These are phyloP conservation scores for Orthonychiurus folsomi DNA, from an alignment of 2,888 invertebrate genomes.

Conservation along the genomic window DNA sequence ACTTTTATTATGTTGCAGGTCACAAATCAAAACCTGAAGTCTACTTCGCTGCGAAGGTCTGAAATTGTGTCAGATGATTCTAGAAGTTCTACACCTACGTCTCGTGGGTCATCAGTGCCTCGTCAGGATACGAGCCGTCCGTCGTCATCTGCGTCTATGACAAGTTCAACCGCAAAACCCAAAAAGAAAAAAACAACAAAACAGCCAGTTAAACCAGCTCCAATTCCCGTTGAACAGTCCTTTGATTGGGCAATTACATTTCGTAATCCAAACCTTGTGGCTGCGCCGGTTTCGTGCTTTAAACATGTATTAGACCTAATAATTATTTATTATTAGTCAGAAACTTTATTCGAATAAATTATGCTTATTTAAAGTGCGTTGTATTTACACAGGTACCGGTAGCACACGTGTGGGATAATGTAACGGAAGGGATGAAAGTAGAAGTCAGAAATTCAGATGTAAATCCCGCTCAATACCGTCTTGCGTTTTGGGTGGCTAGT, in stretches of 20 bases:
- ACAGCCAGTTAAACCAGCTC: background rate
- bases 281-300: constrained; percentile 49
- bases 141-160: background rate
- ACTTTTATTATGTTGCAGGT: too few relatives aligned
- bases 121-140: background rate
- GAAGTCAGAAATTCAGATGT: constrained; percentile 86
- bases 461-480: constrained; percentile 66
- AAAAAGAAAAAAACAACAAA: background rate
- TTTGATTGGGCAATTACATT: background rate
- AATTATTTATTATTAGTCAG: too few relatives aligned
- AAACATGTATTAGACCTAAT: constrained; percentile 17
- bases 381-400: constrained; percentile 63
- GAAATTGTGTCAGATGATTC: background rate
- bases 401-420: constrained; percentile 80
- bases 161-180: background rate
- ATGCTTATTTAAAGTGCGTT: too few relatives aligned
- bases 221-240: background rate
- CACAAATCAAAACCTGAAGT: too few relatives aligned
- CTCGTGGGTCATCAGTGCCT: background rate
- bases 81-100: background rate
- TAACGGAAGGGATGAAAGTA: constrained; percentile 82
- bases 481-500: constrained; percentile 94
- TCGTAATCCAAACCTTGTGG: constrained; percentile 50
- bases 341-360: too few relatives aligned
- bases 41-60: too few relatives aligned